phyloP scores from a whole-genome alignment of 2,888 invertebrate genomes.

The Drosophila tripunctata region DNA sequence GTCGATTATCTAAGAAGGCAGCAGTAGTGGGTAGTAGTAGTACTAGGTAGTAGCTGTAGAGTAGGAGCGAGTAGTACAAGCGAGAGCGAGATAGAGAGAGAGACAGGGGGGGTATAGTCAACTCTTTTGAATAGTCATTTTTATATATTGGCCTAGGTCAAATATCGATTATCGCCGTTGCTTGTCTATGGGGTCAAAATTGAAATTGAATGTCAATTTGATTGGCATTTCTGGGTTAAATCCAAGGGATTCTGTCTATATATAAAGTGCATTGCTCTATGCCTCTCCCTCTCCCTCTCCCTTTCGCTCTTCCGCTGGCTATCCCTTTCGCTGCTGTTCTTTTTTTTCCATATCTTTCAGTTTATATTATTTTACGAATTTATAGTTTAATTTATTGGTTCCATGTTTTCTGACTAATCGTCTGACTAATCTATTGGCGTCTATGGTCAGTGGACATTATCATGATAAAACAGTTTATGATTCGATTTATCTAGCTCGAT shows the following conservation, averaged over 20 bases:
- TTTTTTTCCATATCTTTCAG: neutral
- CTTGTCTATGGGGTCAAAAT: slow-evolving; percentile 65
- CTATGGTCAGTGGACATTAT: slow-evolving; percentile 39
- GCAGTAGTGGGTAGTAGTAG: no score
- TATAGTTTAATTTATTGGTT: slow-evolving; percentile 14
- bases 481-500: slow-evolving; percentile 37
- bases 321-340: neutral
- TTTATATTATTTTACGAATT: slow-evolving; percentile 13
- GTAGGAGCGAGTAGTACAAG: neutral
- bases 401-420: slow-evolving; percentile 33
- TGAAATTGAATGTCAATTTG: slow-evolving; percentile 76
- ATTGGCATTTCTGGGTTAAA: slow-evolving; percentile 62
- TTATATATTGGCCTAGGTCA: slow-evolving; percentile 77
- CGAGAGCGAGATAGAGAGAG: neutral
- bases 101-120: neutral
- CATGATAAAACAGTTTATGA: slow-evolving; percentile 45
- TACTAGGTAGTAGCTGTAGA: neutral
- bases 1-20: slow-evolving; percentile 64
- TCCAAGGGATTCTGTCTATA: slow-evolving; percentile 19
- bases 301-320: neutral
- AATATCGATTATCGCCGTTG: slow-evolving; percentile 73
- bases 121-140: slow-evolving; percentile 40
- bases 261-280: neutral
- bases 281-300: neutral
- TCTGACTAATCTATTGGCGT: slow-evolving; percentile 36